Evolutionary conservation across 2,888 invertebrate species (phyloP).

Genomic region (Tribolium freemani): DNA sequence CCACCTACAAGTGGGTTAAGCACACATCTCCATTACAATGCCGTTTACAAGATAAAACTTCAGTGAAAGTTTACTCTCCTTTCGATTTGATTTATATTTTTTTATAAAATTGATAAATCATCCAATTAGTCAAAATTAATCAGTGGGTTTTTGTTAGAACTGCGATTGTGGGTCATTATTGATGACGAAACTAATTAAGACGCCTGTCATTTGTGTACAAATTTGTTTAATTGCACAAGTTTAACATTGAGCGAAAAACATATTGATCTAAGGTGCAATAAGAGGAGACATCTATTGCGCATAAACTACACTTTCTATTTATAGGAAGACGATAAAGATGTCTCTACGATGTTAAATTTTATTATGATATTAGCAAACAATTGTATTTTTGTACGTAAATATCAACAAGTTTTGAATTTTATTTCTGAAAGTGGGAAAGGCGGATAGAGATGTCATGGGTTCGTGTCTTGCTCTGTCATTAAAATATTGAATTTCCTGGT

Average conservation of each 20-base stretch:
- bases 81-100: slow-evolving; percentile 3
- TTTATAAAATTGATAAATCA: not conserved
- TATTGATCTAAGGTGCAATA: not conserved
- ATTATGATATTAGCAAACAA: not conserved
- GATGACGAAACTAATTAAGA: slow-evolving; percentile 20
- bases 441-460: not conserved
- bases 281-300: slow-evolving; percentile 31
- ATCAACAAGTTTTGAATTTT: not conserved
- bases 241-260: slow-evolving; percentile 8
- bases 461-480: not conserved
- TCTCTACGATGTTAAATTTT: slow-evolving; percentile 12
- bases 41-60: slow-evolving; percentile 1
- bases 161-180: slow-evolving; percentile 5
- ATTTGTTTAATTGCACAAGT: slow-evolving; percentile 27
- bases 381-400: not conserved
- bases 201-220: slow-evolving; percentile 12
- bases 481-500: not conserved
- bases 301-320: slow-evolving; percentile 13
- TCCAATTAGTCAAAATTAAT: slow-evolving; percentile 1
- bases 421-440: not conserved
- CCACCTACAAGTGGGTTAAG: slow-evolving; percentile 20
- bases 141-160: not conserved
- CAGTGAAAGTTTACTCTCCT: slow-evolving; percentile 24
- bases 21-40: slow-evolving; percentile 14
- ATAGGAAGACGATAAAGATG: slow-evolving; percentile 17